These are phyloP conservation scores for Erannis defoliaria DNA, from an alignment of 2,888 invertebrate genomes.

Conservation along the genomic window DNA sequence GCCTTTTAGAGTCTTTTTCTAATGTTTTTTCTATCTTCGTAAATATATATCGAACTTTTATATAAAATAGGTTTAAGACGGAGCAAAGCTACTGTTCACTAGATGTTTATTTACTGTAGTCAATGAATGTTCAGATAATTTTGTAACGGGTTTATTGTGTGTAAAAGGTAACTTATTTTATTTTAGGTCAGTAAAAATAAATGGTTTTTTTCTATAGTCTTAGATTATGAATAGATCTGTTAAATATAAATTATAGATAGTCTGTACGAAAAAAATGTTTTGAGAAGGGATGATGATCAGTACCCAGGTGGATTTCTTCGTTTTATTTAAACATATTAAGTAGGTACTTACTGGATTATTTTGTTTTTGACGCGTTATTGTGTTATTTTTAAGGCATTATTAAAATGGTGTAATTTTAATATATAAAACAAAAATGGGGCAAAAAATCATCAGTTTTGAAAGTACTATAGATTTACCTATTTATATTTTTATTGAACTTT, in stretches of 20 bases:
- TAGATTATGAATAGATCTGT: slow-evolving; percentile 27
- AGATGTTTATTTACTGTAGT: slow-evolving; percentile 59
- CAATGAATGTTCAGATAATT: slow-evolving; percentile 36
- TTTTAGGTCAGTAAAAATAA: not conserved
- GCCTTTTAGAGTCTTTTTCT: slow-evolving; percentile 78
- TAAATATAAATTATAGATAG: slow-evolving; percentile 27
- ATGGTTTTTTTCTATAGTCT: slow-evolving; percentile 17
- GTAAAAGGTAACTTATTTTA: slow-evolving; percentile 5
- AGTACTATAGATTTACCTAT: too few species aligned
- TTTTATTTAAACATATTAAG: not conserved
- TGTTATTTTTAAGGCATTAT: too few species aligned
- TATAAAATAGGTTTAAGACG: slow-evolving; percentile 66
- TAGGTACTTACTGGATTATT: too few species aligned
- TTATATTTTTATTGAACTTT: too few species aligned
- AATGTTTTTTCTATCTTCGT: slow-evolving; percentile 66
- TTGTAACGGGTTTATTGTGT: slow-evolving; percentile 39
- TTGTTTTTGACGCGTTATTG: too few species aligned
- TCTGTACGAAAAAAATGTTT: slow-evolving; percentile 33
- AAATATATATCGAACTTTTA: slow-evolving; percentile 63
- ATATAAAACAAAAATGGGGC: too few species aligned
- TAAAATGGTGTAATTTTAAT: too few species aligned
- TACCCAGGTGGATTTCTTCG: slow-evolving; percentile 16
- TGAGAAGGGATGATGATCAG: slow-evolving; percentile 8
- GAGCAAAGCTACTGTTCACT: slow-evolving; percentile 76
- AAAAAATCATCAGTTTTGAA: too few species aligned